Base-by-base conservation (phyloP, 2,113 vertebrate genomes). In the Thunnus maccoyii region DNA sequence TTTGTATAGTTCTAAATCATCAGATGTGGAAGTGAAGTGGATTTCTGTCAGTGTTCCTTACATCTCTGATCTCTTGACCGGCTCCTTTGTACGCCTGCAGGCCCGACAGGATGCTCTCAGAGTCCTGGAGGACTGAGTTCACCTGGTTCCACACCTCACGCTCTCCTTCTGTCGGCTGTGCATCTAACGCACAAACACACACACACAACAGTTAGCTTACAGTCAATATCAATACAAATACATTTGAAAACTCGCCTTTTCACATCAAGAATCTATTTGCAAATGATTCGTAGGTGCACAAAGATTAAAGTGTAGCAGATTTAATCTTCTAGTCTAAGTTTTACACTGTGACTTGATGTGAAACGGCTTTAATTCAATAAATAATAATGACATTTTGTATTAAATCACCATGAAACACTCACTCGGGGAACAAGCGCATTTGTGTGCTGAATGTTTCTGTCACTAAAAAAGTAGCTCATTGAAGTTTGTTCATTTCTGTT, bases 31-130 rank as follows among this genome's bases (percentile, higher is more conserved):
- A 30, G 27, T 30, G 27, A 30, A 41, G 8, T 41, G 27, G 51
- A 41, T 64, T 64, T 22, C 3, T 41, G 46, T n/a, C 10, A 3
- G 27, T 44, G 22, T 44, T 60, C 73, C 96, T 64, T 95, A 99
- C 98, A 85, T 99, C 98, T 96, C 97, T 95, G 92, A 99, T 99
- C 94, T 99, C 98, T 77, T 97, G 97, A 48, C 98, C 98, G 0
- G 98, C 98, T 88, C 98, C 98, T 91, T 99, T 99, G 94, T 99
- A 99, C 2, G 97, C 96, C 92, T 99, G 98, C 62, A 99, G 95
- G 83, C 97, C 97, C 13, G 93, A 82, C 51, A 99, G 95, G 92
- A 99, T 98, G 89, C 94, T 99, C 94, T 99, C 98, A 0, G 98
- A 99, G 81, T 99, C 98, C 93, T 97, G 98, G 16, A 99, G 96